Conservation (phyloP, 2,888 invertebrate species). For the Caenorhabditis sulstoni region DNA sequence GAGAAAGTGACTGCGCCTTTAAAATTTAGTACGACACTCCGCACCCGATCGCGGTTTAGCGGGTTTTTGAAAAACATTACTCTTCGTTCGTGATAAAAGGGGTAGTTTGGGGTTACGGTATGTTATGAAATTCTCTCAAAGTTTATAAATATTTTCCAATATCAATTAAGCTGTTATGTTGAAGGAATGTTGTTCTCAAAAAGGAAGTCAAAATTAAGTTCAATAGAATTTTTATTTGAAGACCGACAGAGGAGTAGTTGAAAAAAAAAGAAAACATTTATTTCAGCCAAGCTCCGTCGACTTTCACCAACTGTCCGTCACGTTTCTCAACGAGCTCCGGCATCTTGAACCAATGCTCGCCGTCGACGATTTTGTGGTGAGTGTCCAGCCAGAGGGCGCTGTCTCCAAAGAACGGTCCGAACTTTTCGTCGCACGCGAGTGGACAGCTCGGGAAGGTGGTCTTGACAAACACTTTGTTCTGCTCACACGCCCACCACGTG, state of each 20-base stretch:
- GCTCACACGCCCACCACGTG: conserved; percentile 69
- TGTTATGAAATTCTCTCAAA: no score
- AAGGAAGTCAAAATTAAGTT: no score
- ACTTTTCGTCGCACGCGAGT: conserved; percentile 60
- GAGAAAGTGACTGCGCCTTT: conserved; percentile 28
- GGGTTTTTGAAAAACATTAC: conserved; percentile 25
- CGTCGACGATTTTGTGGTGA: conserved; percentile 65
- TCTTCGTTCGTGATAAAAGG: background rate
- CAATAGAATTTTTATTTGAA: no score
- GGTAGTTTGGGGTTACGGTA: no score
- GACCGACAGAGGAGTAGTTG: no score
- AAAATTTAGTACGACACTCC: conserved; percentile 32
- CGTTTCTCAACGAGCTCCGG: conserved; percentile 51
- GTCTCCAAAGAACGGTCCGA: conserved; percentile 47
- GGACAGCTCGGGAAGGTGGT: conserved; percentile 67
- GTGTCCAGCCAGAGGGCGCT: conserved; percentile 43
- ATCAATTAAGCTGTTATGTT: no score
- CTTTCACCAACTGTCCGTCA: conserved; percentile 35
- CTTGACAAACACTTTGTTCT: conserved; percentile 58
- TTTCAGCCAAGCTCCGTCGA: conserved; percentile 56
- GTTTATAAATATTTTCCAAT: no score
- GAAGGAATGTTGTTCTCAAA: no score
- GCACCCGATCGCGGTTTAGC: conserved; percentile 10
- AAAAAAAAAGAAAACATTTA: background rate
- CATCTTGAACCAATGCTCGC: conserved; percentile 63